Conservation (phyloP, 2,113 vertebrate species). For the Anguilla japonica region DNA sequence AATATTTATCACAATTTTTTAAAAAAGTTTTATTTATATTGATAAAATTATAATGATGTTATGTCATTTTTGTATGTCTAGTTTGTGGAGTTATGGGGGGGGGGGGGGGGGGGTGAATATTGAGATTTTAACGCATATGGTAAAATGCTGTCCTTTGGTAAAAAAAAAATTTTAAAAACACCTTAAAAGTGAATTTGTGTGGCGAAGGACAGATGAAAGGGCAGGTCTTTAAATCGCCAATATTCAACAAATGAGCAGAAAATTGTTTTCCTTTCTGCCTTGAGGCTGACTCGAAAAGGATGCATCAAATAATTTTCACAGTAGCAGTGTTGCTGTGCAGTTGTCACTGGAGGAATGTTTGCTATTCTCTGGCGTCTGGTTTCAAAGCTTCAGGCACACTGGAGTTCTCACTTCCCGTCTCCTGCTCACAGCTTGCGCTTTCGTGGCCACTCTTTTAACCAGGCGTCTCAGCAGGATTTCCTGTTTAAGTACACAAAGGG, state of each 20-base stretch:
- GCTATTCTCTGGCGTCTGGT: background rate
- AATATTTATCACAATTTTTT: too few relatives aligned
- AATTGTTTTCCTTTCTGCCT: background rate
- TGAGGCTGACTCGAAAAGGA: background rate
- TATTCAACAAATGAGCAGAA: background rate
- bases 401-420: background rate
- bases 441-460: too few relatives aligned
- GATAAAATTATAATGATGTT: too few relatives aligned
- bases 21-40: too few relatives aligned
- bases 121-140: too few relatives aligned
- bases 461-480: background rate
- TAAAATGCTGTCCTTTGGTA: too few relatives aligned
- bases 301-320: background rate
- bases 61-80: too few relatives aligned
- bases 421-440: background rate
- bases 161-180: too few relatives aligned
- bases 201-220: background rate
- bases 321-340: background rate
- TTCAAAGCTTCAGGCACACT: background rate
- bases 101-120: too few relatives aligned
- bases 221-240: constrained; percentile 29
- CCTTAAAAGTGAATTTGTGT: background rate
- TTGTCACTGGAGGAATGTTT: background rate
- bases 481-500: background rate
- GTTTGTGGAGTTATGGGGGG: too few relatives aligned